phyloP scores from a whole-genome alignment of 1,140 invertebrate species.

The Scaptomyza graminum region DNA sequence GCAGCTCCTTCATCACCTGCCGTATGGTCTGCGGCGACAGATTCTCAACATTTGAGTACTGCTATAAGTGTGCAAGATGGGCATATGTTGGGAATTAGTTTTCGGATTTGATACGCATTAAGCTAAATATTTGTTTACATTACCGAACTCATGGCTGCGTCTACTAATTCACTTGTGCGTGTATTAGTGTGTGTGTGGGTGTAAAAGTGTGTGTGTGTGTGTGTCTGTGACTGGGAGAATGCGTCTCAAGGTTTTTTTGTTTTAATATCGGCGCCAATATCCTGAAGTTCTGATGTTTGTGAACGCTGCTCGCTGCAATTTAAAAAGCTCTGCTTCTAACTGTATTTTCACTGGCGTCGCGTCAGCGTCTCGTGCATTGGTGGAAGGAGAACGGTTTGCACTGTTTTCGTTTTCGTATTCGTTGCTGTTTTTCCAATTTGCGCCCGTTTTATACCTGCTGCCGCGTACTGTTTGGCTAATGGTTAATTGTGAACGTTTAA shows the following conservation, averaged over 20 bases:
- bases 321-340: slow-evolving; percentile 17
- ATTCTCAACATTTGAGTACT: slow-evolving; percentile 96
- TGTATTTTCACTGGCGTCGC: slow-evolving; percentile 47
- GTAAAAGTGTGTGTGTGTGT: slow-evolving; percentile 10
- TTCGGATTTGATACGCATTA: slow-evolving; percentile 1
- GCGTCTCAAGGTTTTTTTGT: slow-evolving; percentile 62
- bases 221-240: slow-evolving; percentile 18
- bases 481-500: slow-evolving; percentile 16
- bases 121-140: slow-evolving; percentile 52
- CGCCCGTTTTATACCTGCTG: slow-evolving; percentile 27
- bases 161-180: slow-evolving; percentile 26
- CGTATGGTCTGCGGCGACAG: slow-evolving; percentile 96
- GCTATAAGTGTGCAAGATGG: slow-evolving; percentile 36
- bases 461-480: slow-evolving; percentile 16
- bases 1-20: slow-evolving; percentile 92
- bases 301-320: slow-evolving; percentile 17
- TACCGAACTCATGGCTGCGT: slow-evolving; percentile 71
- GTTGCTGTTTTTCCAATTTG: slow-evolving; percentile 41
- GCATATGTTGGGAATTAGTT: slow-evolving; percentile 7
- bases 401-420: slow-evolving; percentile 51
- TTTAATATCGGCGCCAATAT: slow-evolving; percentile 23
- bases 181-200: slow-evolving; percentile 13
- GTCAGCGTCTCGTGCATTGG: slow-evolving; percentile 24
- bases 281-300: slow-evolving; percentile 22
- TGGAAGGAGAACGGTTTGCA: slow-evolving; percentile 31